phyloP scores from a whole-genome alignment of 2,888 invertebrate genomes.

The Hartigia nigra region DNA sequence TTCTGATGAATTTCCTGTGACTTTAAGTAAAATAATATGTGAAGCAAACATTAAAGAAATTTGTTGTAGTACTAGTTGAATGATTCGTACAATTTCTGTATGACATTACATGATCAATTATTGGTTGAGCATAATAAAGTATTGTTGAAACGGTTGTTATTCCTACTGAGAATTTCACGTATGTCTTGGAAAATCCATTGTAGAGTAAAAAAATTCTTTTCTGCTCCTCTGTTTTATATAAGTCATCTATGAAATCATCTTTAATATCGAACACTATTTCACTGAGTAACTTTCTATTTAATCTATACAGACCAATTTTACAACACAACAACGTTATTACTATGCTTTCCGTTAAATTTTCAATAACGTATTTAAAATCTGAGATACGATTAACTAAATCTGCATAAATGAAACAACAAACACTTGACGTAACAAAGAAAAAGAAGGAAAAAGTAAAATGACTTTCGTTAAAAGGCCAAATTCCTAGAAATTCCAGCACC shows the following conservation, averaged over 20 bases:
- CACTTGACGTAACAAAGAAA: not conserved
- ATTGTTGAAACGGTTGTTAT: not conserved
- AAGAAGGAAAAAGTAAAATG: not conserved
- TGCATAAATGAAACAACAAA: not conserved
- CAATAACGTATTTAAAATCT: too few relatives aligned
- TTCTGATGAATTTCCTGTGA: not conserved
- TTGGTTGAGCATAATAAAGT: conserved; percentile 14
- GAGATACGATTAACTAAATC: not conserved
- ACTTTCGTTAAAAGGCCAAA: conserved; percentile 16
- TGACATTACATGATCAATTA: conserved; percentile 2
- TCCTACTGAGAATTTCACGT: conserved; percentile 4
- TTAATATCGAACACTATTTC: too few relatives aligned
- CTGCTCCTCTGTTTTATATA: not conserved
- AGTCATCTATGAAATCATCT: not conserved
- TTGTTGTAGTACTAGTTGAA: too few relatives aligned
- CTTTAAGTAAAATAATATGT: not conserved
- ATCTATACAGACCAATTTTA: too few relatives aligned
- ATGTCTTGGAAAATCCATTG: not conserved
- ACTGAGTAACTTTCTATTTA: too few relatives aligned
- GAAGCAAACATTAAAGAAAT: too few relatives aligned
- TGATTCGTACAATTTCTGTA: not conserved
- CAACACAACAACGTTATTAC: too few relatives aligned
- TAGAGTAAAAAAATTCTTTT: not conserved
- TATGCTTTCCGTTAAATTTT: too few relatives aligned
- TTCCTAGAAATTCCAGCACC: conserved; percentile 12